Evolutionary conservation across 2,797 vertebrate species (phyloP).

Genomic region (Threskiornis aethiopicus): DNA sequence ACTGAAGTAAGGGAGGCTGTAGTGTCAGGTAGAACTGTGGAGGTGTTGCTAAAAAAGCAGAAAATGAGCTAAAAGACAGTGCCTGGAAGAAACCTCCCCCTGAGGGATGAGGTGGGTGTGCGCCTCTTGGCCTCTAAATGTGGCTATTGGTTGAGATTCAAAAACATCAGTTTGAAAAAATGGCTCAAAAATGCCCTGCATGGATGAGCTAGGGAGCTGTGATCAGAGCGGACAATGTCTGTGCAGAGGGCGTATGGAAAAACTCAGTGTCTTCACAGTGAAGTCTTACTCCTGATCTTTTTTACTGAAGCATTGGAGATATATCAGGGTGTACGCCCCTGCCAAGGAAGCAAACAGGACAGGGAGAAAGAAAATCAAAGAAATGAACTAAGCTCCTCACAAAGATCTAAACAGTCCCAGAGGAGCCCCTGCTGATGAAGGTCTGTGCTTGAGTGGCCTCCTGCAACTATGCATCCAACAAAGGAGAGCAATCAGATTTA

Average conservation of each 20-base stretch:
- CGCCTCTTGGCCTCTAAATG: background rate
- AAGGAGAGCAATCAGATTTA: background rate
- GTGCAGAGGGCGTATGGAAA: background rate
- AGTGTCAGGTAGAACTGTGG: background rate
- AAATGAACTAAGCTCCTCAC: background rate
- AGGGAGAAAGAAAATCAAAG: background rate
- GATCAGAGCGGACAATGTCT: background rate
- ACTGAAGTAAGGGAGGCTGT: background rate
- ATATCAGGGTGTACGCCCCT: rapidly evolving
- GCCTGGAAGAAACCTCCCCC: background rate
- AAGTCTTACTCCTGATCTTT: background rate
- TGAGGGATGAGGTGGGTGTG: background rate
- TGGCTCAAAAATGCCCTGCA: background rate
- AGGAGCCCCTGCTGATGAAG: background rate
- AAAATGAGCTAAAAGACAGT: background rate
- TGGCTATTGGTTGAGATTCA: background rate
- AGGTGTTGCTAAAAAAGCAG: background rate
- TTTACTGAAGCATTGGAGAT: background rate
- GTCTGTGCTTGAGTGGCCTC: background rate
- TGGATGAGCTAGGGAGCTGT: background rate
- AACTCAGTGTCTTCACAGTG: rapidly evolving
- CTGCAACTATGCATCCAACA: background rate
- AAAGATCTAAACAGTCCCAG: background rate
- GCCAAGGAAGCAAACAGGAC: background rate
- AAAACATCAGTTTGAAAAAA: background rate